phyloP scores from a whole-genome alignment of 1,140 invertebrate species.

The Acromyrmex heyeri region DNA sequence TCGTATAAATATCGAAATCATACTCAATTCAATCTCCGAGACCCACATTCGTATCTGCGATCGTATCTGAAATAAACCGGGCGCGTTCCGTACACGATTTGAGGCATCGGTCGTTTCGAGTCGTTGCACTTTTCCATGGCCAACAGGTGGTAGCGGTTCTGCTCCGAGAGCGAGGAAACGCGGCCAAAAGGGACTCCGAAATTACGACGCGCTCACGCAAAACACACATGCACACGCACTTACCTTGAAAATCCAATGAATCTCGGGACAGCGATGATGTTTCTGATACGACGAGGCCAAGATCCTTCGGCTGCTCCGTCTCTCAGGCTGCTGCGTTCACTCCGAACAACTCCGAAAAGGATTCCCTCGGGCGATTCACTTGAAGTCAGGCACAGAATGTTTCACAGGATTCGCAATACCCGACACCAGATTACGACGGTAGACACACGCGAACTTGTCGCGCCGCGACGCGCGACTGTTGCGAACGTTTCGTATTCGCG shows the following conservation, averaged over 20 bases:
- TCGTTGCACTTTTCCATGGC: conserved; percentile 45
- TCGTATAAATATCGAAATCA: background rate
- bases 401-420: conserved; percentile 18
- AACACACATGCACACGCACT: background rate
- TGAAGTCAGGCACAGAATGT: conserved; percentile 52
- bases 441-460: conserved; percentile 27
- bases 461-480: conserved; percentile 52
- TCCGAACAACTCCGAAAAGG: background rate
- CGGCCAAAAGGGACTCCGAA: conserved; percentile 34
- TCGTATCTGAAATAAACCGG: conserved; percentile 12
- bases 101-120: conserved; percentile 47
- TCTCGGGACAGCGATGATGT: background rate
- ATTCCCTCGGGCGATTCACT: conserved; percentile 4
- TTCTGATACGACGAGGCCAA: background rate
- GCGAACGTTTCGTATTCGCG: conserved; percentile 24
- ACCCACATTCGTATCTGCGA: background rate
- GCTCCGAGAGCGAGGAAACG: conserved; percentile 31
- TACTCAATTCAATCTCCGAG: background rate
- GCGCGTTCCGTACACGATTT: conserved; percentile 2
- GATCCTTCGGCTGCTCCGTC: background rate
- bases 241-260: conserved; percentile 33
- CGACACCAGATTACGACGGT: background rate
- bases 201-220: background rate
- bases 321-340: background rate
- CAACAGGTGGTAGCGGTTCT: conserved; percentile 70